Percentiles rank a stretch among this genome's conserved stretches.
Evolutionary conservation across 37 sponge, comb jelly and placozoan species (phyloP).

Genomic region (Agelas oroides): DNA sequence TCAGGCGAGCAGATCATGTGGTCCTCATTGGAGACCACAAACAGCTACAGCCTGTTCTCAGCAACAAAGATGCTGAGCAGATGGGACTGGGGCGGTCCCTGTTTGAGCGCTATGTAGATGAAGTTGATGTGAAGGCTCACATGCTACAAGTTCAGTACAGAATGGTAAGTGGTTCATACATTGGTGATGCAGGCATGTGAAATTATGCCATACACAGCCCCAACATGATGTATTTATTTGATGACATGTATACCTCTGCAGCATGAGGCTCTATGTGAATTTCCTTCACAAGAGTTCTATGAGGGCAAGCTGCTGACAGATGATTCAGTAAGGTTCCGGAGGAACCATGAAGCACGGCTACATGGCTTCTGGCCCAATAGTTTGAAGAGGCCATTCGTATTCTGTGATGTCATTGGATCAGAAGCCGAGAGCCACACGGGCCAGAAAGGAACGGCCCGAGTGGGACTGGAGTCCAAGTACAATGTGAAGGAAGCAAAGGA

Average conservation of each 20-base stretch:
- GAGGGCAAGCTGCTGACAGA: conserved; percentile 28
- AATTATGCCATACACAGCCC: too few relatives aligned
- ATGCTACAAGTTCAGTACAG: conserved; percentile 56
- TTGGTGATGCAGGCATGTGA: too few relatives aligned
- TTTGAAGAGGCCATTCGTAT: conserved; percentile 25
- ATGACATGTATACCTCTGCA: not conserved
- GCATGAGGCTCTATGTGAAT: conserved; percentile 49
- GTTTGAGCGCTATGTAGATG: conserved; percentile 16
- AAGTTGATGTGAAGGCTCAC: not conserved
- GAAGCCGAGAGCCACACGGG: conserved; percentile 36
- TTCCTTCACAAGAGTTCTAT: conserved; percentile 58
- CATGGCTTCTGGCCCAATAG: conserved; percentile 55
- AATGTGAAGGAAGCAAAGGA: conserved; percentile 53
- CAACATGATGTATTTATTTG: too few relatives aligned
- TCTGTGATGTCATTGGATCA: conserved; percentile 42
- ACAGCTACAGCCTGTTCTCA: conserved; percentile 56
- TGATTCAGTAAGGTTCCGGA: not conserved
- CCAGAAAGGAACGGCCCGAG: not conserved
- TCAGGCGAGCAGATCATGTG: conserved; percentile 33
- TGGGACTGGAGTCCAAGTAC: conserved; percentile 50
- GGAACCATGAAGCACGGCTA: not conserved
- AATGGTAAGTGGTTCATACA: conserved; percentile 34
- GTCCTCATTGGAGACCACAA: conserved; percentile 69
- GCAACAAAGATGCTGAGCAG: conserved; percentile 23
- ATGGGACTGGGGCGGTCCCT: conserved; percentile 28